Percentiles rank a stretch among this genome's conserved stretches.
phyloP scores from a whole-genome alignment of 2,113 vertebrate genomes.

The Cyrtonyx montezumae region DNA sequence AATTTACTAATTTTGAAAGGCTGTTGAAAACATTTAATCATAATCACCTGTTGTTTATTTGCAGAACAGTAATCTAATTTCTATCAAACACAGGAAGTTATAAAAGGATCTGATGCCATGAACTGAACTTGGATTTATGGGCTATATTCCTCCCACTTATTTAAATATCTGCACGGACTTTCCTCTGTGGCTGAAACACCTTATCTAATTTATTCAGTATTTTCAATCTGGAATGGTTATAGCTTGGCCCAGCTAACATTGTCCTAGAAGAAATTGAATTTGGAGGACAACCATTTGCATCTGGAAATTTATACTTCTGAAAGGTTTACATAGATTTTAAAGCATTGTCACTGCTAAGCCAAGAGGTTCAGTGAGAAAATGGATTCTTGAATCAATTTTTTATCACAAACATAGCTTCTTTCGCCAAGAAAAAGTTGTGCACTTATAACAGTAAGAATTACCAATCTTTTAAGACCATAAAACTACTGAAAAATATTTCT shows the following conservation, averaged over 20 bases:
- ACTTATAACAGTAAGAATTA: background rate
- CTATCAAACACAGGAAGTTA: background rate
- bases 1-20: background rate
- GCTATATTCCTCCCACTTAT: background rate
- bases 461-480: background rate
- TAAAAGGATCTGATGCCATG: background rate
- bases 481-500: background rate
- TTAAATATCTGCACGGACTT: background rate
- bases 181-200: background rate
- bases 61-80: background rate
- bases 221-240: background rate
- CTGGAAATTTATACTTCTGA: background rate
- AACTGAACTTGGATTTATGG: background rate
- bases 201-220: background rate
- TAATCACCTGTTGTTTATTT: background rate
- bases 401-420: background rate
- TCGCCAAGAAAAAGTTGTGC: no score
- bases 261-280: background rate
- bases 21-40: background rate
- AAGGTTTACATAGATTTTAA: background rate
- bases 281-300: background rate
- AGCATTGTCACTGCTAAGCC: background rate
- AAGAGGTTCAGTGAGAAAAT: background rate
- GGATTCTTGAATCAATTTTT: background rate
- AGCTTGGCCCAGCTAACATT: background rate